Conservation (phyloP, 2,797 vertebrate species). For the Botia kubotai region DNA sequence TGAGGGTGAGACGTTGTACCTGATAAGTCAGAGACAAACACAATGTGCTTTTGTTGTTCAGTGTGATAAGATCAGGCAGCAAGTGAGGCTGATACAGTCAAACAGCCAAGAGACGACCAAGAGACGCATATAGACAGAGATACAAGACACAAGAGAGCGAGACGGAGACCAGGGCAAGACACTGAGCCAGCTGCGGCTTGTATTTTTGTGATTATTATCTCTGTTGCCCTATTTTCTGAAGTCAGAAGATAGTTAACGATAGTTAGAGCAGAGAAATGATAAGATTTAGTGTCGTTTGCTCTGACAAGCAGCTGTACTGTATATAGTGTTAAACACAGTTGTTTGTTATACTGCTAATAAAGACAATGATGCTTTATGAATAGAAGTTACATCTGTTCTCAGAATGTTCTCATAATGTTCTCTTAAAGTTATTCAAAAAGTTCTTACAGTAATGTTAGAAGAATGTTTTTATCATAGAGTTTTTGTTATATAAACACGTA, state of each 20-base stretch:
- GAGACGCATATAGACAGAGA: conserved; percentile 24
- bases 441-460: too few relatives aligned
- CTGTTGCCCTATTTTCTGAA: conserved; percentile 31
- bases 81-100: conserved; percentile 13
- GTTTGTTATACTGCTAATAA: background rate
- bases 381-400: too few relatives aligned
- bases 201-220: conserved; percentile 37
- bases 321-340: background rate
- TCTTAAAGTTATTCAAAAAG: too few relatives aligned
- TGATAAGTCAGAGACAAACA: conserved; percentile 40
- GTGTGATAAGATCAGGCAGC: conserved; percentile 49
- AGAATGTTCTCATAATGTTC: too few relatives aligned
- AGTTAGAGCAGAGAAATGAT: background rate
- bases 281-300: conserved; percentile 1
- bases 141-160: background rate
- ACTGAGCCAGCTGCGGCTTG: conserved; percentile 32
- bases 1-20: conserved; percentile 46
- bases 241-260: conserved; percentile 20
- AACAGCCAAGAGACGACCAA: conserved; percentile 26
- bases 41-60: conserved; percentile 49
- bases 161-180: conserved; percentile 5
- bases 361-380: too few relatives aligned
- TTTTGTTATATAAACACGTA: too few relatives aligned
- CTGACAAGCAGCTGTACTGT: background rate
- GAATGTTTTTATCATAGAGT: too few relatives aligned